Base-by-base conservation (phyloP, 2,797 vertebrate species). In the Graptemys geographica region DNA sequence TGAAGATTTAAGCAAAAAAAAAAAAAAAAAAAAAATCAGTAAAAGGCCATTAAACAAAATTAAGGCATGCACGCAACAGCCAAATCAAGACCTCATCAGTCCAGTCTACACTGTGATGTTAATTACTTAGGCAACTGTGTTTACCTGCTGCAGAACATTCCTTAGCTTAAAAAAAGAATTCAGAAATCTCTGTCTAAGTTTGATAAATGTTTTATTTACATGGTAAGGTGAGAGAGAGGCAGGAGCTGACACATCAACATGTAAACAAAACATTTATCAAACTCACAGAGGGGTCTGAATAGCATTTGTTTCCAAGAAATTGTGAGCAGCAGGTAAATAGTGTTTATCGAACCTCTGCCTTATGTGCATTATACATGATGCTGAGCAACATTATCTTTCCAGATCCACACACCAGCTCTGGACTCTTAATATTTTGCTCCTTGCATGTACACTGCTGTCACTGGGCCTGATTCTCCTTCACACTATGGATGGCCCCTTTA, bases 201-300 rank as follows among this genome's bases (percentile, higher is more conserved):
- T 78, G 57, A 89, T 33, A 87, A 82, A 93, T 79, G 5, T 78
- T 96, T 89, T 92, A 33, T 90, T 90, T 55, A 84, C 55, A 65
- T 59, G 56, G 41, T 91, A 81, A 91, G 88, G n/a, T 74, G 57
- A 81, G 88, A 91, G 72, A 53, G 89, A 33, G 44, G 74, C 44
- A 78, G 27, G 41, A 78, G 74, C 78, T 93, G 72, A 86, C 56
- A 90, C 44, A n/a, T 91, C 89, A 33, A 16, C 23, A 53, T 15
- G 1, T n/a, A 84, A 93, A 88, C 81, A 80, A 81, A 94, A 72
- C 41, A 94, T 95, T 94, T 87, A 81, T 92, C 79, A 93, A n/a
- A 55, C 25, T 93, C 78, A 90, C 74, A 72, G 65, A 87, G 23
- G n/a, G 27, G 33, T 21, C 1, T 55, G 55, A 92, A 88, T 78